phyloP scores from a whole-genome alignment of 2,113 vertebrate genomes.

The Platysternon megacephalum region DNA sequence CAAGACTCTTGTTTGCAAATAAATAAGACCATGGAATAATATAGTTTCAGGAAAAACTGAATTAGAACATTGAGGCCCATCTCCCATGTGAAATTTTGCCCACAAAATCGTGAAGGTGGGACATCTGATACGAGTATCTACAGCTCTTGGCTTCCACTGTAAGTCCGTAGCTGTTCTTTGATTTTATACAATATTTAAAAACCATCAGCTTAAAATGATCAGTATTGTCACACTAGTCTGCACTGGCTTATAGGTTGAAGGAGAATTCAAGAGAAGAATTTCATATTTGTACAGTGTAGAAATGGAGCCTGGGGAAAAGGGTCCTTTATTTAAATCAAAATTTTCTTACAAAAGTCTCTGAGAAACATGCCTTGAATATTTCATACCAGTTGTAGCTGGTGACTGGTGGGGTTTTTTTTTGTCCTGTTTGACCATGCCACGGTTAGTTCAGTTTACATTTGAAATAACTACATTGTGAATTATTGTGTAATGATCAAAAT shows the following conservation, averaged over 20 bases:
- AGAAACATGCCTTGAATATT: background rate
- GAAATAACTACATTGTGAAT: background rate
- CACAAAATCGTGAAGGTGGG: background rate
- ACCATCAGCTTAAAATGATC: background rate
- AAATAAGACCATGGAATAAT: background rate
- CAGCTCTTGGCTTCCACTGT: background rate
- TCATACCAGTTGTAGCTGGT: background rate
- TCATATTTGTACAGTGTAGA: background rate
- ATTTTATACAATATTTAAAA: background rate
- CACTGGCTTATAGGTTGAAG: background rate
- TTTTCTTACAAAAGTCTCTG: background rate
- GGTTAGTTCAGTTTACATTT: background rate
- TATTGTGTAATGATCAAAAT: background rate
- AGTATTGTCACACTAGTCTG: background rate
- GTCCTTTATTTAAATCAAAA: background rate
- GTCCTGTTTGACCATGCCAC: background rate
- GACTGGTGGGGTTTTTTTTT: background rate
- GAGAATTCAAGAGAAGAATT: background rate
- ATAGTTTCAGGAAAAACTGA: background rate
- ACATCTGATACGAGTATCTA: fast-evolving
- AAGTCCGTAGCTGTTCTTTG: background rate
- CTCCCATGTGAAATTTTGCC: background rate
- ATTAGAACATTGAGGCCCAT: background rate
- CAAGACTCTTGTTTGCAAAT: background rate
- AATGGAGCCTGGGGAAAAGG: background rate